Evolutionary conservation across 1,140 invertebrate species (phyloP), one percentile per base, ranked within the genome.

Genomic region (Tetranychus urticae): DNA sequence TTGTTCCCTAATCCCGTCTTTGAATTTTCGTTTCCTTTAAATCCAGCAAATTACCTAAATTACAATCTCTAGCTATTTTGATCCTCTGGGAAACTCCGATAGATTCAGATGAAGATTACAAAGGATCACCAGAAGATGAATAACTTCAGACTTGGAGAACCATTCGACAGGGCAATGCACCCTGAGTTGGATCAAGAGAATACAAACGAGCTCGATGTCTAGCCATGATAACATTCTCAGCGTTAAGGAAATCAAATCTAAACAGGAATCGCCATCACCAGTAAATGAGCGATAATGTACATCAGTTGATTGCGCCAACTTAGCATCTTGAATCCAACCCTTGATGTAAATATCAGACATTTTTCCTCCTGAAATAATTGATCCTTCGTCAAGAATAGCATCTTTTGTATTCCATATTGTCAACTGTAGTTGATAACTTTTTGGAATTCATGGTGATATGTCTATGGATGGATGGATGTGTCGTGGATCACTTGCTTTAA

Each of bases 321-420:
- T 83, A 7, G 81, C 82, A 0, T 86, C 87, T 71, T 86, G 88
- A 3, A 91, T 69, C 86, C 86, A 92, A 2, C 86, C 87, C 76
- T 90, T 91, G 0, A 92, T 86, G 68, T 90, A 92, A 68, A 92
- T 92, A 70, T 92, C 88, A 37, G 85, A 88, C 85, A 89, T 90
- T 72, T 89, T 89, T 72, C 91, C 87, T 3, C 87, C 87, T 0
- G 86, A 88, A 67, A 91, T 87, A 73, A 89, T 88, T 4, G 85
- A 86, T 69, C 88, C 86, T 68, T 91, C 87, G 71, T 90, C 86
- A 12, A 91, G 68, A 0, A 89, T 84, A 0, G 91, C 87, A 65
- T 91, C 87, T 69, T 89, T 86, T 0, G 87, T 91, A 69, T 90
- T 91, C 86, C 86, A 90, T 63, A 92, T 85, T 37, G 89, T 86